These are phyloP conservation scores for Microchrysa polita DNA, from an alignment of 2,888 invertebrate genomes.

Conservation along the genomic window DNA sequence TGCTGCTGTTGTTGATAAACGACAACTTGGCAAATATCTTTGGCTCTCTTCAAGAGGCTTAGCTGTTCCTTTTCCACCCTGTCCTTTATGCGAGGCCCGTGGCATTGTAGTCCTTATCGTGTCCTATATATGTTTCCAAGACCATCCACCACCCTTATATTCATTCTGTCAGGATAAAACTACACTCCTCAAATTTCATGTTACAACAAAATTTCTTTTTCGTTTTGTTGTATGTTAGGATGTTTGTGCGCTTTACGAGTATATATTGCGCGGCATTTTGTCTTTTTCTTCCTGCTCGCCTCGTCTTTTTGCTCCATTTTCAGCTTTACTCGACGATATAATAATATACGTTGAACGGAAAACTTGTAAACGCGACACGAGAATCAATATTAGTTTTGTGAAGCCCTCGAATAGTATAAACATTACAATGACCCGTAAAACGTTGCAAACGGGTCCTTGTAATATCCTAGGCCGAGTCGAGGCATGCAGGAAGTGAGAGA, in stretches of 20 bases:
- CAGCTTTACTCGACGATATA: neutral
- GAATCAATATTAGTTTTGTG: conserved; percentile 37
- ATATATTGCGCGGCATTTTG: no score
- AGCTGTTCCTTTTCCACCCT: neutral
- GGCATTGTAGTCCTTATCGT: no score
- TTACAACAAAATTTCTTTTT: neutral
- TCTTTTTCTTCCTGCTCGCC: neutral
- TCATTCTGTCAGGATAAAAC: neutral
- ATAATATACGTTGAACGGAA: neutral
- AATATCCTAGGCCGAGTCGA: no score
- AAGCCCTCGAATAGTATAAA: conserved; percentile 26
- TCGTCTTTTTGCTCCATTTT: neutral
- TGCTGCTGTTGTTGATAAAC: neutral
- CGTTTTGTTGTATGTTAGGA: neutral
- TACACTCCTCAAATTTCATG: neutral
- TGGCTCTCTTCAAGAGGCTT: conserved; percentile 19
- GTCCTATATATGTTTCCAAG: neutral
- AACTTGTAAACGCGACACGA: conserved; percentile 34
- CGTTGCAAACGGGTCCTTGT: no score
- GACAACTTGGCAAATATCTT: conserved; percentile 34
- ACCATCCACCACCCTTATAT: neutral
- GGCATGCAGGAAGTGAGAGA: neutral
- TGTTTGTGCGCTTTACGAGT: neutral
- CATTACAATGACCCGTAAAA: conserved; percentile 8
- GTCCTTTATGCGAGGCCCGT: no score